These are phyloP conservation scores for Huso huso DNA, from an alignment of 2,797 vertebrate genomes.

Conservation along the genomic window DNA sequence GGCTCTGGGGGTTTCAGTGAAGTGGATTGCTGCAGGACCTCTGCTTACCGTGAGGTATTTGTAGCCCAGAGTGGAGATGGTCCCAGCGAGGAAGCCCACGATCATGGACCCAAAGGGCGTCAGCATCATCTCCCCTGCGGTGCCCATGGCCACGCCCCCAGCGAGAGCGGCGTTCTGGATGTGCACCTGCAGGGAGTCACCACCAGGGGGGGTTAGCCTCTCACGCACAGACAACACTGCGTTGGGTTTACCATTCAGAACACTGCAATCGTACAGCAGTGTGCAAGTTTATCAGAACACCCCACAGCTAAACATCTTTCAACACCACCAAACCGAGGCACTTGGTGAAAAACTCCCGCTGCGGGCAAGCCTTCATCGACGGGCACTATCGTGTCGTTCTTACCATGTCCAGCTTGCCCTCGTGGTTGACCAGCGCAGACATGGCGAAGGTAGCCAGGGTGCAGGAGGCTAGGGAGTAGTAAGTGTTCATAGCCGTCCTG, in stretches of 20 bases:
- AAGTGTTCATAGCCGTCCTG: slow-evolving; percentile 78
- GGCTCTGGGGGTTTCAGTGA: no score
- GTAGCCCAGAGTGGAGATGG: slow-evolving; percentile 75
- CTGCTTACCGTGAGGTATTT: slow-evolving; percentile 68
- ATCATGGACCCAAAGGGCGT: slow-evolving; percentile 81
- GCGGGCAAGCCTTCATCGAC: no score
- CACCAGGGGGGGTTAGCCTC: no score
- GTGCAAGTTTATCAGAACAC: no score
- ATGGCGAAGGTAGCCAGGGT: slow-evolving; percentile 68
- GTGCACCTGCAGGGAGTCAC: slow-evolving; percentile 62
- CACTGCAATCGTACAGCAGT: no score
- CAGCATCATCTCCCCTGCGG: slow-evolving; percentile 85
- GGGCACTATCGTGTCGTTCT: slow-evolving; percentile 17
- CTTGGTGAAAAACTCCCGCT: no score
- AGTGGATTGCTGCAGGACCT: no score
- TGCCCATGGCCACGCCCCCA: slow-evolving; percentile 72
- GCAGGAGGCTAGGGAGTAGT: slow-evolving; percentile 79
- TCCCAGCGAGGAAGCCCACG: slow-evolving; percentile 73
- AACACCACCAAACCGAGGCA: no score
- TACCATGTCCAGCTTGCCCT: slow-evolving; percentile 76
- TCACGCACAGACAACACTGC: no score
- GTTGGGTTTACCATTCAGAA: no score
- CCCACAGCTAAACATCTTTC: no score
- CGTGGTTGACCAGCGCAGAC: slow-evolving; percentile 54
- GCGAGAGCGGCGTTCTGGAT: slow-evolving; percentile 85